Evolutionary conservation across 2,113 vertebrate species (phyloP), one percentile per base, ranked within the genome.

Genomic region (Corynorhinus townsendii): DNA sequence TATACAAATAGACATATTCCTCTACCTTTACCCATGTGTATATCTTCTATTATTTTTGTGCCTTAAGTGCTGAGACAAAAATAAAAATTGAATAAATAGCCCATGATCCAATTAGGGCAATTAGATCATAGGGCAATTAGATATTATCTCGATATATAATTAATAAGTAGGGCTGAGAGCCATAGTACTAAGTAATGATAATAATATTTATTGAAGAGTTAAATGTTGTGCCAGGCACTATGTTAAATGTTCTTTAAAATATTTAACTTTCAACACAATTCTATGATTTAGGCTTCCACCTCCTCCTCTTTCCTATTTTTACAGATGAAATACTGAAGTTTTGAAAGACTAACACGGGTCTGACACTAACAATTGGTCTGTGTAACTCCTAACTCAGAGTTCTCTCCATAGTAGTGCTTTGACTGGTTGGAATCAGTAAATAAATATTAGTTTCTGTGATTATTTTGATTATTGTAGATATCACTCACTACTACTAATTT

Each of bases 91-190:
- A 95, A 59, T 49, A 64, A 94, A 30, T 17, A 91, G 10, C 49
- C 40, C 49, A 10, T 69, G 38, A 64, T 72, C 47, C 62, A 83
- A 93, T 86, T 95, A 94, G 91, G 81, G 33, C 87, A 91, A 54
- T 96, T 38, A 12, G 62, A 64, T 33, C 28, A 64, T 33, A 14
- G 12, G 62, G 5, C 62, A 64, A 64, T 64, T 33, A 64, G 62
- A 64, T 30, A 38, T 95, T 93, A 68, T 93, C 59, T 92, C 69
- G 69, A 96, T 76, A 86, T 86, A n/a, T 79, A 86, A 91, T 91
- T 91, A 92, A 80, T 81, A 84, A 62, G 52, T 86, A 91, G 72
- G 35, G 71, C 52, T 84, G 47, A 73, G 24, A 92, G 11, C 38
- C 33, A 40, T 80, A 64, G 40, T 54, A 52, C 43, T 83, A 77